These are phyloP conservation scores for Myiopsitta monachus DNA, from an alignment of 2,113 vertebrate genomes.

Conservation along the genomic window DNA sequence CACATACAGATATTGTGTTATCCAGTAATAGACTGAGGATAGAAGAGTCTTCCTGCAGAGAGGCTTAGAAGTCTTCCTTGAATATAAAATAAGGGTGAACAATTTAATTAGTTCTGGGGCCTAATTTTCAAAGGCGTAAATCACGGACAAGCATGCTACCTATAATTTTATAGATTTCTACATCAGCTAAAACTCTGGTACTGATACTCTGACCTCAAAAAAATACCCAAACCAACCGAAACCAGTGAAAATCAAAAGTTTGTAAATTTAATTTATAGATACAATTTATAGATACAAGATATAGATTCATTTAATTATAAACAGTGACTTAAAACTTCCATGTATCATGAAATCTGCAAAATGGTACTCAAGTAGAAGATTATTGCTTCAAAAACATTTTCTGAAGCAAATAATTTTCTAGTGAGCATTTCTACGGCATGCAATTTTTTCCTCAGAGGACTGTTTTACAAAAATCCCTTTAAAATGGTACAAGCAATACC, in stretches of 20 bases:
- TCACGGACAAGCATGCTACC: background rate
- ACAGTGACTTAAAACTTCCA: background rate
- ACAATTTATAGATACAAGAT: background rate
- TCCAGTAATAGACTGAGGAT: background rate
- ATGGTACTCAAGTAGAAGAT: background rate
- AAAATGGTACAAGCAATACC: background rate
- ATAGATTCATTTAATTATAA: background rate
- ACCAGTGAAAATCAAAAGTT: background rate
- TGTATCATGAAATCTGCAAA: no score
- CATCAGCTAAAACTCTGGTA: background rate
- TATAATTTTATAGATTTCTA: background rate
- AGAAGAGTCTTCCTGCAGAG: background rate
- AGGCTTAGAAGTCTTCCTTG: background rate
- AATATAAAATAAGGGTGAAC: background rate
- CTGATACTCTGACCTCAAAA: background rate
- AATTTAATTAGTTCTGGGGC: background rate
- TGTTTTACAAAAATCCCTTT: background rate
- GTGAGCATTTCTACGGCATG: background rate
- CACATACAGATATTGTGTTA: background rate
- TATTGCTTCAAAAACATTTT: background rate
- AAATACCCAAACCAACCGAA: background rate
- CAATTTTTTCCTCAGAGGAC: background rate
- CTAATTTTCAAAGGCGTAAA: background rate
- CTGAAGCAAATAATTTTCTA: background rate
- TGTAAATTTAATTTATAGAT: background rate